Base-by-base conservation (phyloP, 2,797 vertebrate genomes). In the Hirundo rustica region DNA sequence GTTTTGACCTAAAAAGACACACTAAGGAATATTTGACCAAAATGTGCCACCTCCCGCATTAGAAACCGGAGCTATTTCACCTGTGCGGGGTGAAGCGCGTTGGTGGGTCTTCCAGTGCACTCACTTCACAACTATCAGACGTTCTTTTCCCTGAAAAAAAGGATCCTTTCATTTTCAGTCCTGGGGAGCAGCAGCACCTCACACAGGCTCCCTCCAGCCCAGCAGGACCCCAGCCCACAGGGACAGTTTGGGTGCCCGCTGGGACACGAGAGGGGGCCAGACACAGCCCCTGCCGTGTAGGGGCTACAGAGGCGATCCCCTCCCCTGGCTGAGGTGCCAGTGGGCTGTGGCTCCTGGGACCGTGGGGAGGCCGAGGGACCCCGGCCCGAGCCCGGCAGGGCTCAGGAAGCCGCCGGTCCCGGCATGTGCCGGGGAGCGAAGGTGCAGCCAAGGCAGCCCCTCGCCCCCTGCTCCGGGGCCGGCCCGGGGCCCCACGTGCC, bases 41-140 rank as follows among this genome's bases (percentile, higher is more conserved):
- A 94, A 61, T 23, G 15, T 29, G 51, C 45, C 65, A 55, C 70
- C 65, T 94, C 75, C 58, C 16, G 0, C 89, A 18, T 18, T 54
- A 89, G 51, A 82, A 88, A 87, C 15, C 4, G 0, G 36, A 89
- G 68, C 84, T 91, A 62, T 50, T 91, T 96, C 95, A 96, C 95
- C 95, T 96, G 94, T 89, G 92, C 62, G 6, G 90, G 84, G 74
- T 79, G 91, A 97, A 94, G 92, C 5, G 1, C 9, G 38, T 83
- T 54, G 86, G 55, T 62, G 68, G 81, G 45, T 57, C 93, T 91
- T 77, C 93, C 93, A 91, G 81, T 25, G 84, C 84, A 74, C 93
- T 95, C 88, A 65, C 95, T 95, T 93, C 91, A 80, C 92, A 85
- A 95, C 65, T 93, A 95, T 81, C 85, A 93, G 84, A 72, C 72